Evolutionary conservation across 1,140 invertebrate genomes (phyloP), one percentile per base, ranked within the genome.

Genomic region (Saccostrea echinata): DNA sequence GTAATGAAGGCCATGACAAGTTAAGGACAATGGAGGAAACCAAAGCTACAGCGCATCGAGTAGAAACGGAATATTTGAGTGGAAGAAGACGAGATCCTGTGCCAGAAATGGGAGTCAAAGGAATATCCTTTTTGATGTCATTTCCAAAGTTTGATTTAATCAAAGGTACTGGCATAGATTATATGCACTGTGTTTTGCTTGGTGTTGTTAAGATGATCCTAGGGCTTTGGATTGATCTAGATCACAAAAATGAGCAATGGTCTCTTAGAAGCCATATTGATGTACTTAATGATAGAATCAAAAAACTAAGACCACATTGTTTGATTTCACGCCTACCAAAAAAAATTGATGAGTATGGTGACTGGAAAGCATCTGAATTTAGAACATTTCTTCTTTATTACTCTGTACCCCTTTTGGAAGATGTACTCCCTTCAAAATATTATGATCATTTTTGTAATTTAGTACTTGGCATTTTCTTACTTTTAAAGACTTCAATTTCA

Each of bases 331-430:
- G 85, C 12, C 55, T 71, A 81, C 85, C 85, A 53, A 76, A 71
- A 80, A 52, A 53, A 55, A 35, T 86, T 53, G 71, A 35, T 53
- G 85, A 86, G 6, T 55, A 76, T 51, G 71, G 43, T 51, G 64
- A 81, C 43, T 86, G 85, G 85, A 86, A 86, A 81, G 85, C 85
- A 76, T 27, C 85, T 53, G 85, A 86, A 53, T 81, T 52, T 76
- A 86, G 71, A 71, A 76, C 85, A 86, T 86, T 86, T 86, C 52
- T 86, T 16, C 51, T 86, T 51, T 86, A 80, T 81, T 71, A 86
- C 57, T 81, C 85, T 86, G n/a, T 86, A 24, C 71, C 64, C 27
- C 33, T 68, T 53, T 81, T 81, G 21, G 43, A 86, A 76, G 85
- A 43, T 16, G 35, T 76, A n/a, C 18, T 86, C 16, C 35, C 68